Conservation (phyloP, 2,888 invertebrate species). For the Nesidiocoris tenuis region DNA sequence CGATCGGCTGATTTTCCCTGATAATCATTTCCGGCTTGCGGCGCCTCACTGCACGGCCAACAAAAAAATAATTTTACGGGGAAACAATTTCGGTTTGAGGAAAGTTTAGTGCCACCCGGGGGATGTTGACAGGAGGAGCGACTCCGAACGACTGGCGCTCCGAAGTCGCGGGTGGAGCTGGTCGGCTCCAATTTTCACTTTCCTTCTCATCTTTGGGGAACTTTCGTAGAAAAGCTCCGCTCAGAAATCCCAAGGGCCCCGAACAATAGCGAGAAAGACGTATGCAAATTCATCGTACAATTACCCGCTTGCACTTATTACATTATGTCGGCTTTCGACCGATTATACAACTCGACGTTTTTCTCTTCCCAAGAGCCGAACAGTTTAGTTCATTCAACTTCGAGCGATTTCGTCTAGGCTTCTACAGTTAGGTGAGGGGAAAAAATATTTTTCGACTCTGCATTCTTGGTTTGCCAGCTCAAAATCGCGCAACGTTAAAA, state of each 20-base stretch:
- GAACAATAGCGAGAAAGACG: neutral
- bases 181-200: neutral
- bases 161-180: no score
- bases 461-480: no score
- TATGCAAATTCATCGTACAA: slow-evolving; percentile 34
- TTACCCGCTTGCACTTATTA: slow-evolving; percentile 21
- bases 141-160: neutral
- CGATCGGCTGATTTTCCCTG: slow-evolving; percentile 85
- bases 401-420: no score
- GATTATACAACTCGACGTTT: slow-evolving; percentile 17
- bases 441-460: no score
- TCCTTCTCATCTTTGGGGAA: neutral
- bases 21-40: slow-evolving; percentile 85
- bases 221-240: neutral
- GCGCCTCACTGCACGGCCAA: slow-evolving; percentile 59
- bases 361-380: neutral
- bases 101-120: no score
- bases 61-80: slow-evolving; percentile 18
- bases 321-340: slow-evolving; percentile 15
- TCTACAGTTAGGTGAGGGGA: no score
- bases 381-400: neutral
- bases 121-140: neutral
- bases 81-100: no score
- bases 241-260: neutral
- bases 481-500: no score